phyloP scores from a whole-genome alignment of 2,888 invertebrate species.

The Cyclophora albipunctata region DNA sequence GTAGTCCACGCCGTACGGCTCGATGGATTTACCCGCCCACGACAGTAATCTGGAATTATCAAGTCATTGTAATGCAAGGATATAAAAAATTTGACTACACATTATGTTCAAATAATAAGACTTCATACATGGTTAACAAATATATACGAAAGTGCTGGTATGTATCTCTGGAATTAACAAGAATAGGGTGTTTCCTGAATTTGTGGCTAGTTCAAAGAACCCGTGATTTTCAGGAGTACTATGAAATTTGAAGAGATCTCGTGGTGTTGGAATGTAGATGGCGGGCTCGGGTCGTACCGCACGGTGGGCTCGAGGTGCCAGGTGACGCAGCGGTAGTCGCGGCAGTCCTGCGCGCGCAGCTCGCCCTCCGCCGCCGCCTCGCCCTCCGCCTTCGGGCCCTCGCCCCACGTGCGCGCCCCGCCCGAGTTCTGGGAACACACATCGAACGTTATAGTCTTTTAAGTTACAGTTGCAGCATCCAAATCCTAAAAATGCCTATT shows the following conservation, averaged over 20 bases:
- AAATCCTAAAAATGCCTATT: no score
- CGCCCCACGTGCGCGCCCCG: slow-evolving; percentile 28
- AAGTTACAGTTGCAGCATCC: no score
- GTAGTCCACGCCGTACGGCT: slow-evolving; percentile 98
- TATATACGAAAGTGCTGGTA: no score
- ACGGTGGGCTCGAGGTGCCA: slow-evolving; percentile 98
- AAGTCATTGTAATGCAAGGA: background rate
- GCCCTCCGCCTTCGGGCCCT: slow-evolving; percentile 15
- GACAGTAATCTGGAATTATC: slow-evolving; percentile 76
- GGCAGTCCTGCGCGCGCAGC: slow-evolving; percentile 78
- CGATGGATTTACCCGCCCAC: slow-evolving; percentile 97
- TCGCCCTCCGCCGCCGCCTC: slow-evolving; percentile 13
- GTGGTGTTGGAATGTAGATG: background rate
- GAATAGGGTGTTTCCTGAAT: no score
- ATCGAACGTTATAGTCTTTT: no score
- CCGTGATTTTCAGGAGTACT: no score
- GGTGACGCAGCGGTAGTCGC: slow-evolving; percentile 93
- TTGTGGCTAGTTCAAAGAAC: no score
- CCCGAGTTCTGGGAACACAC: slow-evolving; percentile 36
- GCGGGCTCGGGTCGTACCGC: slow-evolving; percentile 58
- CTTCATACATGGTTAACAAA: no score
- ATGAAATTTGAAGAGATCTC: slow-evolving; percentile 29
- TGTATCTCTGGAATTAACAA: no score
- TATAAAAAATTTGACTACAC: background rate
- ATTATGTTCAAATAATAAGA: background rate